phyloP scores from a whole-genome alignment of 2,797 vertebrate species.

The Scolopax rusticola region DNA sequence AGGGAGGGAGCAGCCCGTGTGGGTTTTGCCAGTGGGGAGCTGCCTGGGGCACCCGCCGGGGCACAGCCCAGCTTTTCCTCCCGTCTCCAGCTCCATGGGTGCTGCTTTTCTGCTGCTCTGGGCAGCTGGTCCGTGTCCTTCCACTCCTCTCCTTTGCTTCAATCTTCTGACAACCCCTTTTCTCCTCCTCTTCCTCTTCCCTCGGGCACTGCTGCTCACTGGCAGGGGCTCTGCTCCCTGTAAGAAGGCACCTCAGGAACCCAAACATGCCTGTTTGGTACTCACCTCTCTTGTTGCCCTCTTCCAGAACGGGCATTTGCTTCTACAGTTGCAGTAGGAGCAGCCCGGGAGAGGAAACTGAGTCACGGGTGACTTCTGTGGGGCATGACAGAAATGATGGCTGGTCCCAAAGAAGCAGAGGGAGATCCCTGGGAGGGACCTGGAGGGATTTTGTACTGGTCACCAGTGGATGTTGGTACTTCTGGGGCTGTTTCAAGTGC shows the following conservation, averaged over 20 bases:
- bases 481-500: background rate
- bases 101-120: background rate
- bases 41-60: accelerated
- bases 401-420: background rate
- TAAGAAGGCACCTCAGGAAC: background rate
- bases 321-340: background rate
- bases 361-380: background rate
- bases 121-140: background rate
- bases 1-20: background rate
- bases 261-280: background rate
- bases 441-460: background rate
- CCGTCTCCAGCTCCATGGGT: accelerated
- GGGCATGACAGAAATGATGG: accelerated
- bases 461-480: accelerated
- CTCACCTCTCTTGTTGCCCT: background rate
- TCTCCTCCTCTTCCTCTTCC: background rate
- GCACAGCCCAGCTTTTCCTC: accelerated
- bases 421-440: background rate
- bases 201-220: accelerated
- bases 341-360: background rate
- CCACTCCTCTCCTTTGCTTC: background rate
- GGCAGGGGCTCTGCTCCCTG: background rate
- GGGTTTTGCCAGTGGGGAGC: background rate
- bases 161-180: background rate
- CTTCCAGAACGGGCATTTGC: background rate